phyloP scores from a whole-genome alignment of 2,113 vertebrate genomes.

The Engystomops pustulosus region DNA sequence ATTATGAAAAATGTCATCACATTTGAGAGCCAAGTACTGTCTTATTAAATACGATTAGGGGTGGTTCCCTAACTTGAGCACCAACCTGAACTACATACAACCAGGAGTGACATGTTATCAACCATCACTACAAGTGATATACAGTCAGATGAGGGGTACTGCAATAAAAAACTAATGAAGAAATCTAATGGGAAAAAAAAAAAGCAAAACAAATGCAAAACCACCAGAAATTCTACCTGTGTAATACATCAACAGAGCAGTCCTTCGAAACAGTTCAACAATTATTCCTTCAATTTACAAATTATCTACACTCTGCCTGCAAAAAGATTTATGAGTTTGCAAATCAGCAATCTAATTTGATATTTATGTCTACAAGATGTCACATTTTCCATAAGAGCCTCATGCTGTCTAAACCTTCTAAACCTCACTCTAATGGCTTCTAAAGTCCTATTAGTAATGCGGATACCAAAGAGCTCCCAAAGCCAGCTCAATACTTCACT shows the following conservation, averaged over 20 bases:
- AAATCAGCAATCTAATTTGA: constrained; percentile 38
- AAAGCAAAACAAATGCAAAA: neutral
- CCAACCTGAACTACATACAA: too few species aligned
- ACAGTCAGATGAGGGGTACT: too few species aligned
- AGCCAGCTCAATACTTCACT: constrained; percentile 43
- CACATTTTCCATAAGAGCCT: constrained; percentile 55
- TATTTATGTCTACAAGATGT: constrained; percentile 55
- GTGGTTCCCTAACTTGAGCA: too few species aligned
- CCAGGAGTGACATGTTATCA: too few species aligned
- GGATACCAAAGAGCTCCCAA: constrained; percentile 50
- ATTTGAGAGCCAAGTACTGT: too few species aligned
- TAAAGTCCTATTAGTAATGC: constrained; percentile 61
- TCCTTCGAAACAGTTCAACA: constrained; percentile 19
- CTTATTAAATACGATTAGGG: too few species aligned
- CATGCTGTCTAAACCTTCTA: constrained; percentile 60
- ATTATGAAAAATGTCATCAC: too few species aligned
- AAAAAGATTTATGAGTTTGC: constrained; percentile 34
- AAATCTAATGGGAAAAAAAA: too few species aligned
- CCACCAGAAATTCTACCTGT: neutral
- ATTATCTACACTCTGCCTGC: constrained; percentile 19
- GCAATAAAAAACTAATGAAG: too few species aligned
- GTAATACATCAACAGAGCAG: constrained; percentile 22
- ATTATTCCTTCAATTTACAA: constrained; percentile 21
- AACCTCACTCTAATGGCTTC: constrained; percentile 61
- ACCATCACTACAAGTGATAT: too few species aligned